Conservation (phyloP, 2,888 invertebrate species). For the Meiosimyza decipiens region DNA sequence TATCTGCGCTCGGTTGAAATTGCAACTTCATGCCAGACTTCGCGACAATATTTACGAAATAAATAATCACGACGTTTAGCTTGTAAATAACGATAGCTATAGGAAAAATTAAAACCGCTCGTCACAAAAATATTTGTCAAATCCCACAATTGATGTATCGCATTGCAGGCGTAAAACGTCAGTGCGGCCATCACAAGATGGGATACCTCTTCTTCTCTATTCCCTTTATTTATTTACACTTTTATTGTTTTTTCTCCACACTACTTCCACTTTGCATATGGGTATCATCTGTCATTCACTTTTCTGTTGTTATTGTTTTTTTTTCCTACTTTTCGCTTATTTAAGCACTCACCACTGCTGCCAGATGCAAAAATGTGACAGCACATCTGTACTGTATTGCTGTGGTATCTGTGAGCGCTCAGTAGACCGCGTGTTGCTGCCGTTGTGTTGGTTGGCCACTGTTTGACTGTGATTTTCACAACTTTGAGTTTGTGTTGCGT, state of each 20-base stretch:
- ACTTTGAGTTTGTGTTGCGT: neutral
- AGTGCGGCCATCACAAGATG: constrained; percentile 60
- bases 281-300: neutral
- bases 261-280: constrained; percentile 27
- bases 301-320: neutral
- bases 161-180: constrained; percentile 54
- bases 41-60: constrained; percentile 56
- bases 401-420: neutral
- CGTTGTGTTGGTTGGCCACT: neutral
- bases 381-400: neutral
- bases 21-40: constrained; percentile 50
- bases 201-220: constrained; percentile 13
- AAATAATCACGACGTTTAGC: constrained; percentile 54
- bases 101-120: constrained; percentile 55
- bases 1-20: constrained; percentile 11
- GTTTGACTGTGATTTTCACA: neutral
- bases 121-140: constrained; percentile 58
- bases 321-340: neutral
- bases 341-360: neutral
- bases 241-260: constrained; percentile 25
- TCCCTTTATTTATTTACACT: neutral
- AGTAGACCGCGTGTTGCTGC: too few species aligned
- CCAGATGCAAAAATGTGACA: neutral
- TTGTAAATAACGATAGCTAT: constrained; percentile 55
- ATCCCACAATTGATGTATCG: constrained; percentile 57